Evolutionary conservation across 2,797 vertebrate species (phyloP).

Genomic region (Bovichtus diacanthus): DNA sequence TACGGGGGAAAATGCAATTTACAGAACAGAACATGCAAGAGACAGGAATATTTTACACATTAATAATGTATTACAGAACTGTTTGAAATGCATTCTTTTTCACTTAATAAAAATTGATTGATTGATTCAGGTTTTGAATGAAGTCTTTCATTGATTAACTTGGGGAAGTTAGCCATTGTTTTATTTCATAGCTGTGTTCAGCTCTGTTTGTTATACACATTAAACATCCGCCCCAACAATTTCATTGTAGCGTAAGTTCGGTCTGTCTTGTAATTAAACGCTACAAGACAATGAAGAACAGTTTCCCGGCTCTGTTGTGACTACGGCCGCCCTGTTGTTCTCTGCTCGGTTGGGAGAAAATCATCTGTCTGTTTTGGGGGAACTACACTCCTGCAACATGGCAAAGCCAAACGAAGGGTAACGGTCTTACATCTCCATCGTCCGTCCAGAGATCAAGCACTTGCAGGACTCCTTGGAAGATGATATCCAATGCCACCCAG

Average conservation of each 20-base stretch:
- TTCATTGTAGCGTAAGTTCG: conserved; percentile 1
- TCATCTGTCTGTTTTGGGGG: conserved; percentile 37
- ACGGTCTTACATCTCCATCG: conserved; percentile 31
- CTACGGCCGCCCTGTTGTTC: conserved; percentile 54
- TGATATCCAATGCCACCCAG: conserved; percentile 75
- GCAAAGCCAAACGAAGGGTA: conserved; percentile 38
- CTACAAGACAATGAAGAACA: conserved; percentile 32
- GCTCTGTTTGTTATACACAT: conserved; percentile 5
- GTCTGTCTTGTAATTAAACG: conserved; percentile 30
- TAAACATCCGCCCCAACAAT: not conserved
- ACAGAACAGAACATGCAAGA: not conserved
- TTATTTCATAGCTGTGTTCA: not conserved
- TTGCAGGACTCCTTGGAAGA: conserved; percentile 50
- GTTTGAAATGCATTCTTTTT: too few relatives aligned
- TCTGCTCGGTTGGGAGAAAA: conserved; percentile 26
- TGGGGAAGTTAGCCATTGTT: not conserved
- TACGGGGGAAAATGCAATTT: not conserved
- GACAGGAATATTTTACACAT: not conserved
- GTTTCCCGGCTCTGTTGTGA: conserved; percentile 68
- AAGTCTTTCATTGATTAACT: not conserved
- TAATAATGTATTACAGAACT: not conserved
- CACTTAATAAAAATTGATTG: not conserved
- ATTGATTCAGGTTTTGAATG: not conserved
- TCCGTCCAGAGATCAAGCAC: conserved; percentile 50
- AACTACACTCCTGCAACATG: conserved; percentile 53